Percentiles rank a stretch among this genome's conserved stretches.
Evolutionary conservation across 2,113 vertebrate genomes (phyloP).

Genomic region (Cisticola juncidis): DNA sequence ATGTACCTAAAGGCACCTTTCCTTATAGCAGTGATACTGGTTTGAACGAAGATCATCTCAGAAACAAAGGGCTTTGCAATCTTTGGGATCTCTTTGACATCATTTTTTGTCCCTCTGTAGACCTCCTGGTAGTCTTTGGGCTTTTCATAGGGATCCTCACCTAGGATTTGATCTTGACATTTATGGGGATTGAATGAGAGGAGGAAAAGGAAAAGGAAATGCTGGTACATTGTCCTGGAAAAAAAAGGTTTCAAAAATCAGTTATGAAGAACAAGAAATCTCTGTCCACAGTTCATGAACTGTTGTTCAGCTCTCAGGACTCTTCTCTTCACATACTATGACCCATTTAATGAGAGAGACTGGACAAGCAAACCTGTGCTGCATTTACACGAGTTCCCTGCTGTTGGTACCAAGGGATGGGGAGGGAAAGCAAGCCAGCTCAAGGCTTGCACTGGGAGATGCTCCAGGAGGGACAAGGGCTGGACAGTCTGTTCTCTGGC

Average conservation of each 20-base stretch:
- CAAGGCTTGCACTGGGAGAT: neutral
- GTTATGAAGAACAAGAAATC: neutral
- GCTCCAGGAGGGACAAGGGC: neutral
- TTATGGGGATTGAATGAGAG: neutral
- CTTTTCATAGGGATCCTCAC: neutral
- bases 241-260: neutral
- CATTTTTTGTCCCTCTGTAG: constrained; percentile 42
- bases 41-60: constrained; percentile 74
- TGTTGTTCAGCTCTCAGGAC: neutral
- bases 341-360: neutral
- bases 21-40: constrained; percentile 67
- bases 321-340: neutral
- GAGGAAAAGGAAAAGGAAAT: constrained; percentile 2
- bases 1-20: constrained; percentile 72
- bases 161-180: neutral
- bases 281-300: neutral
- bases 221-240: neutral
- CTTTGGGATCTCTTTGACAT: constrained; percentile 66
- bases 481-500: neutral
- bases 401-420: neutral
- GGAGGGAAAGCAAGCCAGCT: neutral
- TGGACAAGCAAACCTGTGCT: fast-evolving
- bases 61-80: constrained; percentile 40
- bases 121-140: constrained; percentile 56
- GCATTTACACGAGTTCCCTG: neutral